phyloP scores from a whole-genome alignment of 2,888 invertebrate genomes.

The Criorhina ranunculi region DNA sequence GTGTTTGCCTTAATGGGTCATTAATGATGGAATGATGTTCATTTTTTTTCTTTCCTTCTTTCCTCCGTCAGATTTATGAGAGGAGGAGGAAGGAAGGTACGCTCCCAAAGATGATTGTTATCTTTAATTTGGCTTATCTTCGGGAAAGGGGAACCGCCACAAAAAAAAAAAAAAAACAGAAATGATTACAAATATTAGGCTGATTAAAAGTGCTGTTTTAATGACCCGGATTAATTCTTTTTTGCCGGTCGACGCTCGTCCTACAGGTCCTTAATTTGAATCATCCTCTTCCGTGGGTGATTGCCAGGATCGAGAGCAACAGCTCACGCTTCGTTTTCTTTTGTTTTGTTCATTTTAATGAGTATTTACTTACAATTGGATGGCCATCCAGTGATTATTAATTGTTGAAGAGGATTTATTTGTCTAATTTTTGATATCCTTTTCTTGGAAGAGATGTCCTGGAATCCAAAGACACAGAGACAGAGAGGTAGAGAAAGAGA shows the following conservation, averaged over 20 bases:
- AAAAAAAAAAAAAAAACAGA: neutral
- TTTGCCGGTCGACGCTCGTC: neutral
- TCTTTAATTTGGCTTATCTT: slow-evolving; percentile 66
- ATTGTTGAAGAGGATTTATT: slow-evolving; percentile 40
- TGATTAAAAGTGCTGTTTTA: slow-evolving; percentile 63
- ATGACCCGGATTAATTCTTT: slow-evolving; percentile 65
- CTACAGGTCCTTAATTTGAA: slow-evolving; percentile 38
- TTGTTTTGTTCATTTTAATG: slow-evolving; percentile 22
- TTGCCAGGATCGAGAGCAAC: slow-evolving; percentile 42
- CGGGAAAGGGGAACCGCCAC: slow-evolving; percentile 15
- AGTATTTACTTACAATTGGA: slow-evolving; percentile 36
- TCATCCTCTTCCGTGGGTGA: slow-evolving; percentile 28
- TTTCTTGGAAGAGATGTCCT: slow-evolving; percentile 1
- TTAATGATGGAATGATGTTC: slow-evolving; percentile 68
- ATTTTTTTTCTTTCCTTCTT: slow-evolving; percentile 4
- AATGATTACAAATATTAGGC: slow-evolving; percentile 64
- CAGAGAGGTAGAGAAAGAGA: too few relatives aligned
- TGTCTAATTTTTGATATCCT: slow-evolving; percentile 34
- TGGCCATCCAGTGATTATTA: slow-evolving; percentile 47
- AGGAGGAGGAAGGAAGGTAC: slow-evolving; percentile 12
- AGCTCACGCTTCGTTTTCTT: neutral
- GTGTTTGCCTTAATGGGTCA: slow-evolving; percentile 68
- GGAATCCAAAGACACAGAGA: too few relatives aligned
- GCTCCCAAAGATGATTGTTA: slow-evolving; percentile 42
- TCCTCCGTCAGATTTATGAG: slow-evolving; percentile 40